Evolutionary conservation across 2,888 invertebrate genomes (phyloP), one percentile per base, ranked within the genome.

Genomic region (Parnassius glacialis): DNA sequence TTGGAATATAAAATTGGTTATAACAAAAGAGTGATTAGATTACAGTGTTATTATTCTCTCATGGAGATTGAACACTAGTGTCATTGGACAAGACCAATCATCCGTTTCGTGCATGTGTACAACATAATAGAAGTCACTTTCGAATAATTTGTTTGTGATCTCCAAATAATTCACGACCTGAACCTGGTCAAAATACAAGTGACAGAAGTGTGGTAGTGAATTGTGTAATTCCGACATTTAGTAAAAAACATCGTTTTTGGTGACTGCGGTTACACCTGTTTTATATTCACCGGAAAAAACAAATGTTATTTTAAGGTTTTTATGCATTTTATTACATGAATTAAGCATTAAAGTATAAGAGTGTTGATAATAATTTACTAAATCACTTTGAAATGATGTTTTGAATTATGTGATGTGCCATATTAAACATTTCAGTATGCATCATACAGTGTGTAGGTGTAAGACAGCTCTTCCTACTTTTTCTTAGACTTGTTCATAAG

Each of bases 271-370:
- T 83, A 80, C 83, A 84, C 76, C 80, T 75, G 76, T 79, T 77
- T 72, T 72, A 68, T 70, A 79, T 74, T 80, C 81, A 83, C 83
- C 83, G 84, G 84, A 86, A 85, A 34, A 84, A 84, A 84, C 85
- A 83, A 90, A 90, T 90, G 90, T 83, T 88, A 85, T 87, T 85
- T 84, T 89, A 87, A 88, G 89, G 90, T 90, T 80, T 68, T 84
- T 75, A 69, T 80, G 74, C 70, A 68, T 74, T 68, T 70, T 65
- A 74, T 69, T 72, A 70, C 67, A 68, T 67, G 65, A 67, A 74
- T 71, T 66, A 67, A 66, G 62, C 68, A 65, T 64, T 10, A 67
- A 70, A 68, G 69, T 61, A 59, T 65, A 67, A 64, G 62, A 68
- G 65, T 69, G 64, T 3, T 12, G 13, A 48, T 13, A 48, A 48